phyloP scores from a whole-genome alignment of 2,797 vertebrate genomes.

The Lagocephalus sceleratus region DNA sequence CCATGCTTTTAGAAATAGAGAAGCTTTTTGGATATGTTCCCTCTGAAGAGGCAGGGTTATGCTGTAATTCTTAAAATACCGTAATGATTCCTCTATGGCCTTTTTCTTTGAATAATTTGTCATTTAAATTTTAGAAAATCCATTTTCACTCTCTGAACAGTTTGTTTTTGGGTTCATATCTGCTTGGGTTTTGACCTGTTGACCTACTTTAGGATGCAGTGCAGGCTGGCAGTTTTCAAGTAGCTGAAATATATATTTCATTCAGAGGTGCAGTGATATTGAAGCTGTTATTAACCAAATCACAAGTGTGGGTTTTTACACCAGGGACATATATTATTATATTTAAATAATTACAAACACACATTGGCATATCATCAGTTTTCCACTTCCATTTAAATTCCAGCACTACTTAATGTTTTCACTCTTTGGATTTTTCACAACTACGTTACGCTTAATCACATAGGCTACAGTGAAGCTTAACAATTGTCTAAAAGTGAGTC shows the following conservation, averaged over 20 bases:
- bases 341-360: background rate
- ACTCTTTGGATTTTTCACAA: too few species aligned
- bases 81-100: background rate
- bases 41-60: too few species aligned
- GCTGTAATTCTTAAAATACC: background rate
- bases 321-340: background rate
- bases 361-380: too few species aligned
- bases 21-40: too few species aligned
- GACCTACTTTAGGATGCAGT: constrained; percentile 25
- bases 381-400: too few species aligned
- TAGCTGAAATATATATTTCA: background rate
- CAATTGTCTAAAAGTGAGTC: background rate
- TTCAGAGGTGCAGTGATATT: background rate
- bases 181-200: constrained; percentile 17
- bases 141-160: background rate
- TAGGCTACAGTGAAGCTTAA: too few species aligned
- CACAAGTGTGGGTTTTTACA: background rate
- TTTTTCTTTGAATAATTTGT: too few species aligned
- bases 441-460: too few species aligned
- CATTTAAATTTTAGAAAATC: background rate
- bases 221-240: constrained; percentile 2
- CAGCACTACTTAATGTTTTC: too few species aligned
- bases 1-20: too few species aligned
- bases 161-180: constrained; percentile 18
- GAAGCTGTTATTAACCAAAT: background rate